phyloP scores from a whole-genome alignment of 2,113 vertebrate genomes.

The Melospiza melodia region DNA sequence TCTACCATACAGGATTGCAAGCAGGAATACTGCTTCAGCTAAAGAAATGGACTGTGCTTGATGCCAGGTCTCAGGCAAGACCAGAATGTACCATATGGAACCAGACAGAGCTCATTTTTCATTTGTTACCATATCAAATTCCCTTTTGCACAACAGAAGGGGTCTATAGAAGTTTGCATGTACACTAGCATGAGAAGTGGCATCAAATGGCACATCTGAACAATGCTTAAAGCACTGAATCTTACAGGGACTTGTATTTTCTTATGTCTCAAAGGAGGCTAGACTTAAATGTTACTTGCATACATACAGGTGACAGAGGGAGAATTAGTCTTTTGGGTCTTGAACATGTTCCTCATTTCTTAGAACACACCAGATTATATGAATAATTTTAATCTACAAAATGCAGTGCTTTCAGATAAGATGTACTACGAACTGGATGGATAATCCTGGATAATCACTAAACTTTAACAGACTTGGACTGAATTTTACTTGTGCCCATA shows the following conservation, averaged over 20 bases:
- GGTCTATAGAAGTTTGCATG: neutral
- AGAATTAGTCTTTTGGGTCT: neutral
- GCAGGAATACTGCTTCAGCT: neutral
- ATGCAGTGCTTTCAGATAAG: neutral
- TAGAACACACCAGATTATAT: neutral
- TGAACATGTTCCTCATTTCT: neutral
- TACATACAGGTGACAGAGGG: neutral
- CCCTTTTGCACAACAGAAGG: neutral
- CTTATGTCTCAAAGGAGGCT: neutral
- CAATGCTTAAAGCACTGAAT: neutral
- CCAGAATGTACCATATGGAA: neutral
- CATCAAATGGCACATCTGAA: neutral
- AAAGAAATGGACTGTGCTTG: neutral
- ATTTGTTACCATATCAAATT: neutral
- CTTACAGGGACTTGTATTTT: neutral
- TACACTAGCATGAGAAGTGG: neutral
- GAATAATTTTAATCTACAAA: neutral
- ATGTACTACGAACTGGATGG: fast-evolving
- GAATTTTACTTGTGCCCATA: neutral
- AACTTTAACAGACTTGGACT: neutral
- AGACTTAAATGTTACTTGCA: neutral
- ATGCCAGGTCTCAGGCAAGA: neutral
- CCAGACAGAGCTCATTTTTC: neutral
- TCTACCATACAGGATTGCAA: neutral
- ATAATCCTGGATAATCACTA: neutral